Conservation (phyloP, 2,113 vertebrate species). For the Brevimyrus niger region DNA sequence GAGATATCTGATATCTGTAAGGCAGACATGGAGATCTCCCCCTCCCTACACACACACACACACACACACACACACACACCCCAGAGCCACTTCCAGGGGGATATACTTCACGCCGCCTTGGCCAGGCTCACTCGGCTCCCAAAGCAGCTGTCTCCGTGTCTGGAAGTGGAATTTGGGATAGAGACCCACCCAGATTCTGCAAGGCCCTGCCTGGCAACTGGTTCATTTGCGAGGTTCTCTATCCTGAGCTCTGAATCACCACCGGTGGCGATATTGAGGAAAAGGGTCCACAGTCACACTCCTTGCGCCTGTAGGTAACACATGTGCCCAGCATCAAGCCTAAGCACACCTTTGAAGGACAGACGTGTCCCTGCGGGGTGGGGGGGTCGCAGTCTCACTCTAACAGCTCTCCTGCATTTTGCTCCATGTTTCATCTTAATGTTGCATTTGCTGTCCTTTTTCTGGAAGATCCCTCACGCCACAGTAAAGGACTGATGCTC, state of each 20-base stretch:
- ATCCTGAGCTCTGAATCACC: neutral
- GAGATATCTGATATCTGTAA: neutral
- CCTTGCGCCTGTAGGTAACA: neutral
- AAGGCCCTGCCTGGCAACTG: neutral
- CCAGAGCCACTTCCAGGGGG: slow-evolving; percentile 21
- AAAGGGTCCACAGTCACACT: neutral
- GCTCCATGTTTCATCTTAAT: neutral
- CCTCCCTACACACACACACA: neutral
- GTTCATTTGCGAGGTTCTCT: neutral
- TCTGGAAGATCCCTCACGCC: neutral
- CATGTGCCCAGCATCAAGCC: neutral
- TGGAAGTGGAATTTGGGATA: slow-evolving; percentile 16
- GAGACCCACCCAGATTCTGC: neutral
- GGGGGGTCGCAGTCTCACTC: neutral
- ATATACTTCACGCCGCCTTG: slow-evolving; percentile 26
- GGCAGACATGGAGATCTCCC: neutral
- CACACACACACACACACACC: neutral
- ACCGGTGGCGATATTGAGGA: neutral
- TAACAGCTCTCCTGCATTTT: neutral
- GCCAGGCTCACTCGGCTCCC: slow-evolving; percentile 35
- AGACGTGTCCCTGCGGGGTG: neutral
- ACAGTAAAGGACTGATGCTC: neutral
- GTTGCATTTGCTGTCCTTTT: neutral
- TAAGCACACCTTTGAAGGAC: neutral
- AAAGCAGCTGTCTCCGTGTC: slow-evolving; percentile 32